Base-by-base conservation (phyloP, 2,888 invertebrate genomes). In the Seladonia tumulorum region DNA sequence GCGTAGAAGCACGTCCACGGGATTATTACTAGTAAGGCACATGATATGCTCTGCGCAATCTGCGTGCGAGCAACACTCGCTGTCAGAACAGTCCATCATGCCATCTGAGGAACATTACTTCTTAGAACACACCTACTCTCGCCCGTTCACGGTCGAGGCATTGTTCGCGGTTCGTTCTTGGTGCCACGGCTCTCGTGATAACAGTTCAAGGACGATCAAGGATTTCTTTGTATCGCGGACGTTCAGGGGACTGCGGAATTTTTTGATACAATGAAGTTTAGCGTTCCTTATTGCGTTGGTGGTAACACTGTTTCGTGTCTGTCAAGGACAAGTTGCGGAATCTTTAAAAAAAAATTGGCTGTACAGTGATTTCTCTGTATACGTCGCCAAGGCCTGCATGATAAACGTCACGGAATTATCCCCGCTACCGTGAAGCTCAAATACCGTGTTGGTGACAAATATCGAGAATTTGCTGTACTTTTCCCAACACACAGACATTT, bases 51-150 rank as follows among this genome's bases (percentile, higher is more conserved):
- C 98, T 74, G 97, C 96, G 95, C 99, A 99, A 90, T 97, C 97
- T 35, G 97, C 96, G 94, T 98, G 97, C 90, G 97, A 97, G 95
- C 99, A 99, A 96, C 99, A 99, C 95, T 99, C 99, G 95, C 99
- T 99, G 96, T 99, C 99, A 89, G 99, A 98, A 96, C 99, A 99
- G 96, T 99, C 99, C 92, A 97, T 97, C 97, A 99, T 98, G 91
- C 99, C 99, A 96, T 99, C 99, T 99, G 96, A 84, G 88, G 76
- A 90, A 87, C 63, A 81, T 71, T 63, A 74, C 39, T 80, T 72
- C 47, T 87, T 86, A 72, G 42, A 76, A 77, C 35, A 35, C 70
- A 42, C 49, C 29, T 29, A 57, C 63, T 39, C 53, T 2, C 53
- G 5, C 39, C n/a, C n/a, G 35, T 25, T 53, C 35, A 35, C 25